Evolutionary conservation across 2,888 invertebrate genomes (phyloP), one percentile per base, ranked within the genome.

Genomic region (Brachycybe producta): DNA sequence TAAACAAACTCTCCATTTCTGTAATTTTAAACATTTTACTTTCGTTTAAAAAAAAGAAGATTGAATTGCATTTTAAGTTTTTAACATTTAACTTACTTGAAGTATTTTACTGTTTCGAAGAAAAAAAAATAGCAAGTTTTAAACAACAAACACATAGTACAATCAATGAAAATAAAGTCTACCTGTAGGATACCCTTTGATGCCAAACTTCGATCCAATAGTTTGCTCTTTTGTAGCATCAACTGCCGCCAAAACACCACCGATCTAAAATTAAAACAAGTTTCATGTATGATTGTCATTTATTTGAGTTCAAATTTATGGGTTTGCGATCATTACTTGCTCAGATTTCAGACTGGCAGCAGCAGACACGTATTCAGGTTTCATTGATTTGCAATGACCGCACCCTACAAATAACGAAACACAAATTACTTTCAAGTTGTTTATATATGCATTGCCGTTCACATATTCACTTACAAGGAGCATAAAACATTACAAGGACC

Each of bases 401-500:
- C 90, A 90, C 90, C 70, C 70, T 70, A 56, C 26, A n/a, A 54
- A 53, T 39, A 11, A 52, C 5, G 46, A 47, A 35, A 23, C 41
- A 55, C 21, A 38, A 38, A 36, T 13, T n/a, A 24, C 30, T 11
- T 24, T 15, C 13, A 41, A 41, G 7, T n/a, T 7, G 7, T 41
- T 19, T 41, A 19, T 19, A 24, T 8, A 41, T 19, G 19, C n/a
- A 51, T 27, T 47, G n/a, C 19, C n/a, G 17, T 35, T 8, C 48
- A 38, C 34, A 32, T 42, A 50, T 30, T 35, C 8, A 51, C 66
- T 58, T 60, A 69, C 88, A 85, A 0, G 90, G 90, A 0, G 90
- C 90, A 68, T 90, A 90, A 67, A 91, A 91, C 75, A 88, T 87
- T 1, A 91, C 81, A 28, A 91, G 65, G 0, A 82, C 82, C 3